Percentiles rank a stretch among this genome's conserved stretches.
Evolutionary conservation across 1,140 invertebrate genomes (phyloP).

Genomic region (Nephila pilipes): DNA sequence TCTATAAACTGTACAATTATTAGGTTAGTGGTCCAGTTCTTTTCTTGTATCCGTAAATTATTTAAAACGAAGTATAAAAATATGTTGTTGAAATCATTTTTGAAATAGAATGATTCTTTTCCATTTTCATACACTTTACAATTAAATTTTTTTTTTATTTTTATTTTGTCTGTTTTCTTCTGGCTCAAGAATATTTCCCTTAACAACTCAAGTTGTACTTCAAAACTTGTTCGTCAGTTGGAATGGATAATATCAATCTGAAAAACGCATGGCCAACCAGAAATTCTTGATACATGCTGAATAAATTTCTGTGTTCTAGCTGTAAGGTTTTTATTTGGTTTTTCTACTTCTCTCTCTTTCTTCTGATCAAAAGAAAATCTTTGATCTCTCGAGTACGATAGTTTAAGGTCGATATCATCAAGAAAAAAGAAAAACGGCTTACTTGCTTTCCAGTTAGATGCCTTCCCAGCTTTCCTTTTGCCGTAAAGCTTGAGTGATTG

Average conservation of each 20-base stretch:
- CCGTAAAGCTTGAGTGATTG: constrained; percentile 65
- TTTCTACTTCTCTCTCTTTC: not conserved
- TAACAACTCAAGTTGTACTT: too few relatives aligned
- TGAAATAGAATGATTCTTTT: too few relatives aligned
- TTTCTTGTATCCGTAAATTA: too few relatives aligned
- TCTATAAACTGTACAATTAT: too few relatives aligned
- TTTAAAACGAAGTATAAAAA: too few relatives aligned
- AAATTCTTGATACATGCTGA: not conserved
- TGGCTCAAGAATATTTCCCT: too few relatives aligned
- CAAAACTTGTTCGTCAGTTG: not conserved
- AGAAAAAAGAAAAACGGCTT: not conserved
- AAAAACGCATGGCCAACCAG: not conserved
- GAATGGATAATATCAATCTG: not conserved
- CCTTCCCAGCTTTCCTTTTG: constrained; percentile 25
- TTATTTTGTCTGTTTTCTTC: too few relatives aligned
- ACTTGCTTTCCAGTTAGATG: constrained; percentile 47
- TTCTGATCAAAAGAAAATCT: not conserved
- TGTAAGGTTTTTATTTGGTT: not conserved
- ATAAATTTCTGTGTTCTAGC: not conserved
- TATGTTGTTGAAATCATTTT: too few relatives aligned
- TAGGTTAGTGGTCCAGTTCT: too few relatives aligned
- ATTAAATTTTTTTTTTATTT: too few relatives aligned
- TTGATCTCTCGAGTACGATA: constrained; percentile 22
- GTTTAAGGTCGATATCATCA: constrained; percentile 31
- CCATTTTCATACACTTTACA: too few relatives aligned